Evolutionary conservation across 1,140 invertebrate species (phyloP), one percentile per base, ranked within the genome.

Genomic region (Eurosta solidaginis): DNA sequence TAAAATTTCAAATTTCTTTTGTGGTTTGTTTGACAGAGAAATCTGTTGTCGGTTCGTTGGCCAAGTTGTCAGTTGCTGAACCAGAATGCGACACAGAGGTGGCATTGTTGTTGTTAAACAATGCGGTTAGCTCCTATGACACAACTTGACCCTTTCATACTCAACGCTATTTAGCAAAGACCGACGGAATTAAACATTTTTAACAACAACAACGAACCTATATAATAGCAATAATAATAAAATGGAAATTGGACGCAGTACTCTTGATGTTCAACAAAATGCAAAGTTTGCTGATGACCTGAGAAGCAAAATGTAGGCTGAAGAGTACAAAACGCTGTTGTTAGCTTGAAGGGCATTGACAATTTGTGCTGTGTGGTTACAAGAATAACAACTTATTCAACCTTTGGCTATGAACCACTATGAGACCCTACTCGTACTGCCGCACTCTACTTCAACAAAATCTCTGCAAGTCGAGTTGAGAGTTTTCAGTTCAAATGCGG

Each of bases 1-100:
- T 68, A 40, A 68, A 68, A 68, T 68, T 68, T 68, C 59, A 68
- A 68, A 68, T 68, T 68, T 68, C 59, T 68, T 68, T 40, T 68
- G 59, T 33, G 59, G 59, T 42, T 68, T 68, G 59, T 68, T 68
- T 68, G 59, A 40, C 59, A 40, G 33, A 40, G 59, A 68, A 68
- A 68, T 68, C 59, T 68, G 59, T 68, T 40, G 59, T 40, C 59
- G 33, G 59, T 68, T 68, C 59, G 29, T 40, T 42, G 59, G 59
- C 59, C 59, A 68, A 68, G n/a, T 22, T 68, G 33, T 10, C 20
- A 40, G 33, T n/a, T n/a, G 36, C 40, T 68, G n/a, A 9, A 20
- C 27, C 17, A 7, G 33, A 40, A 20, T 68, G 6, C 33, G 17
- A 40, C 6, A 17, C 40, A 9, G 6, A 14, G 17, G 20, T 68